Evolutionary conservation across 2,888 invertebrate species (phyloP).

Genomic region (Oithona nana): DNA sequence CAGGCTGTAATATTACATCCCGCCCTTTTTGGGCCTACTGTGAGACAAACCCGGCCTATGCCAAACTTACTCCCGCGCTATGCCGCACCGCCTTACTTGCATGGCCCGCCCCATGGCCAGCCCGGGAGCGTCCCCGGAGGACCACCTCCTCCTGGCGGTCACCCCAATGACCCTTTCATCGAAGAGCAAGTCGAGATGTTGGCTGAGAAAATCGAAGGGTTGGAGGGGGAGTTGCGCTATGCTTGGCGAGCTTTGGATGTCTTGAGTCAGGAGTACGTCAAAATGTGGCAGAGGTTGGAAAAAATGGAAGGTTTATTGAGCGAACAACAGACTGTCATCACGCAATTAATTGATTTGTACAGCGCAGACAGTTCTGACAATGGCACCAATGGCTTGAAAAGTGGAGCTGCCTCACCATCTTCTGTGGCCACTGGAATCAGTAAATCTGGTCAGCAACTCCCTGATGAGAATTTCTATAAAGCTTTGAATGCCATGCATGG

Average conservation of each 20-base stretch:
- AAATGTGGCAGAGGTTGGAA: constrained; percentile 80
- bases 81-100: neutral
- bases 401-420: constrained; percentile 28
- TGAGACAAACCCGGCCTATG: neutral
- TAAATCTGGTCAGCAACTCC: neutral
- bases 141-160: neutral
- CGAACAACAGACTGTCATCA: constrained; percentile 76
- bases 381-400: constrained; percentile 20
- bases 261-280: constrained; percentile 72
- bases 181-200: constrained; percentile 79
- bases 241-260: constrained; percentile 80
- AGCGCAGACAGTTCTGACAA: constrained; percentile 27
- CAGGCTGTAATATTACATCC: neutral
- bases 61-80: neutral
- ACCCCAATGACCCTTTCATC: constrained; percentile 37
- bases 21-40: neutral
- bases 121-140: neutral
- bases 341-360: constrained; percentile 63
- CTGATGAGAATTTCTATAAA: constrained; percentile 17
- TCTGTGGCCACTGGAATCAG: constrained; percentile 1
- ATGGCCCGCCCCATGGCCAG: neutral
- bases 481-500: constrained; percentile 15
- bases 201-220: constrained; percentile 60
- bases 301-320: constrained; percentile 62
- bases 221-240: constrained; percentile 75